Percentiles rank a stretch among this genome's conserved stretches.
phyloP scores from a whole-genome alignment of 2,888 invertebrate genomes.

The Pseudolycoriella hygida region DNA sequence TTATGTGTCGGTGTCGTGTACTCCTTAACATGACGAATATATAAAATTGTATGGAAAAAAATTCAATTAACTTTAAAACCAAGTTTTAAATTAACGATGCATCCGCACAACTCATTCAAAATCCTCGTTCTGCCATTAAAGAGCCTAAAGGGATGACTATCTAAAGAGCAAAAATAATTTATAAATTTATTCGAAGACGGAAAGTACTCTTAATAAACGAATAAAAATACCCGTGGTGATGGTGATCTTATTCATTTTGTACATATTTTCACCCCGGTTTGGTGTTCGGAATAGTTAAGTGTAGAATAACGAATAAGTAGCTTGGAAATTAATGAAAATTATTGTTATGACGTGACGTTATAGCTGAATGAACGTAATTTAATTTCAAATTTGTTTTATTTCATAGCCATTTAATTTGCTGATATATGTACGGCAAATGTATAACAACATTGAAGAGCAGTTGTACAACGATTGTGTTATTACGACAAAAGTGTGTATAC shows the following conservation, averaged over 20 bases:
- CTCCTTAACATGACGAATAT: too few species aligned
- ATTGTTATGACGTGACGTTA: conserved; percentile 1
- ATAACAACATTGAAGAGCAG: too few species aligned
- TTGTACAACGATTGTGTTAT: too few species aligned
- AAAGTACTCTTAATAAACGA: neutral
- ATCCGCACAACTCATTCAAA: neutral
- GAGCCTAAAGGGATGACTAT: conserved; percentile 1
- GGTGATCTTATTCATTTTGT: neutral
- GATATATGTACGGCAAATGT: too few species aligned
- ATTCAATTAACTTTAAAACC: too few species aligned
- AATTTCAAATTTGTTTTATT: too few species aligned
- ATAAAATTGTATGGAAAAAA: too few species aligned
- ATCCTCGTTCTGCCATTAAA: neutral
- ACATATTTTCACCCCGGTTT: too few species aligned
- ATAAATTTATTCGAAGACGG: neutral
- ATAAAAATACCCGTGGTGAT: neutral
- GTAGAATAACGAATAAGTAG: neutral
- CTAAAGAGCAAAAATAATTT: conserved; percentile 1
- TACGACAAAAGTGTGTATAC: too few species aligned
- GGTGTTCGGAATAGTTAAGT: neutral
- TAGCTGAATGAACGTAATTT: neutral
- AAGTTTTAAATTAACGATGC: neutral
- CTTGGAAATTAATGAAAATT: conserved; percentile 1
- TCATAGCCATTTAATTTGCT: too few species aligned
- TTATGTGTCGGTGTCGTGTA: too few species aligned